A percentile compares a stretch with the other conserved stretches of the same genome.
Evolutionary conservation across 30 jellyfish, hydroid and myxozoan species (phyloP).

Genomic region (Pelagia noctiluca): DNA sequence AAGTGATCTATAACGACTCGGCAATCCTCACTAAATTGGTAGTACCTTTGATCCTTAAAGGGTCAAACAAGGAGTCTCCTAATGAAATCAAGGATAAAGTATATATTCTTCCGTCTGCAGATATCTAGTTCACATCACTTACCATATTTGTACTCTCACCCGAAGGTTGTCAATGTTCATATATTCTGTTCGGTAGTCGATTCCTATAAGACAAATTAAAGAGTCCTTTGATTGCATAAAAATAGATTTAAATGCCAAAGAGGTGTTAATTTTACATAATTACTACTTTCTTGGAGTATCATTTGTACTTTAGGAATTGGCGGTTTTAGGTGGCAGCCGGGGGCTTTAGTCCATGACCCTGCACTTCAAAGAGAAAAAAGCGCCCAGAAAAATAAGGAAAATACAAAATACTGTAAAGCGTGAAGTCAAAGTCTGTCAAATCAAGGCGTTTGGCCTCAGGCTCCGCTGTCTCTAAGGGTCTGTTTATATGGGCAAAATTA

Average conservation of each 20-base stretch:
- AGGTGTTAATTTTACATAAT: neutral
- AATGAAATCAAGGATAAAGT: neutral
- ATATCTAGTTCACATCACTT: neutral
- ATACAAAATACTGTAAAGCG: too few species aligned
- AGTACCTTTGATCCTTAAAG: too few species aligned
- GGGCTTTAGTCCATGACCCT: neutral
- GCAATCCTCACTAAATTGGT: neutral
- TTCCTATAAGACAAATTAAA: conserved; percentile 46
- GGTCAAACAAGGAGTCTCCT: neutral
- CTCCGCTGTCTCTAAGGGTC: too few species aligned
- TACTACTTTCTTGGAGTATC: neutral
- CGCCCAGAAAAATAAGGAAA: neutral
- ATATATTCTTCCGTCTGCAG: neutral
- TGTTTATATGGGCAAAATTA: too few species aligned
- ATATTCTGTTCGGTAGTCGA: conserved; percentile 75
- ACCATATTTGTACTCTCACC: conserved; percentile 86
- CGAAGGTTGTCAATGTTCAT: conserved; percentile 68
- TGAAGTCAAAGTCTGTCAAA: too few species aligned
- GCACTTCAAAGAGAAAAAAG: neutral
- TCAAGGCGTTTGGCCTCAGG: too few species aligned
- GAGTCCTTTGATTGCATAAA: neutral
- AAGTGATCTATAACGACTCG: neutral
- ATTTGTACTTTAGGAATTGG: neutral
- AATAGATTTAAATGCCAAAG: neutral
- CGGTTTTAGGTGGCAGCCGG: neutral